Conservation (phyloP, 1,140 invertebrate genomes). For the Drosophila kohkoa region DNA sequence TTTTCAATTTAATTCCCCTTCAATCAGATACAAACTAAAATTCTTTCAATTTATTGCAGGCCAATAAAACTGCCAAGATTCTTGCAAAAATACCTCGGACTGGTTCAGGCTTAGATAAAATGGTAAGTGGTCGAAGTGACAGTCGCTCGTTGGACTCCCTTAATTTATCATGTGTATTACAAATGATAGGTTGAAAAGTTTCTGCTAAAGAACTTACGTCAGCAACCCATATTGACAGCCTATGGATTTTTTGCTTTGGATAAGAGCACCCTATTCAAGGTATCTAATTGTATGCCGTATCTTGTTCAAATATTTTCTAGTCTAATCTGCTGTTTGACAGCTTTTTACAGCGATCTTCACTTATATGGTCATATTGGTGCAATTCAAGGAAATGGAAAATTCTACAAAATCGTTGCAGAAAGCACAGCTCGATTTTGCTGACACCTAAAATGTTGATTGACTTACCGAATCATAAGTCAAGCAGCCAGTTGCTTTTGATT, state of each 20-base stretch:
- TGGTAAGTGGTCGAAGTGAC: slow-evolving; percentile 46
- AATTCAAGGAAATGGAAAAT: slow-evolving; percentile 80
- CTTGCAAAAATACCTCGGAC: slow-evolving; percentile 70
- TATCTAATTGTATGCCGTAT: slow-evolving; percentile 11
- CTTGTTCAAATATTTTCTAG: neutral
- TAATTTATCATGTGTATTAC: neutral
- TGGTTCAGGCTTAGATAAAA: slow-evolving; percentile 68
- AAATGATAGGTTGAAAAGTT: slow-evolving; percentile 74
- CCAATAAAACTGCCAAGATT: slow-evolving; percentile 78
- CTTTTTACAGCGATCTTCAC: slow-evolving; percentile 80
- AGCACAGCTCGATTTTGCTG: slow-evolving; percentile 11
- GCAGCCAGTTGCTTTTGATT: slow-evolving; percentile 91
- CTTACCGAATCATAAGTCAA: slow-evolving; percentile 92
- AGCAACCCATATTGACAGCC: slow-evolving; percentile 75
- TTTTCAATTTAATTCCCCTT: neutral
- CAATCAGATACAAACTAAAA: neutral
- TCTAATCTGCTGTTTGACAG: slow-evolving; percentile 32
- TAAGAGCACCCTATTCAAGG: slow-evolving; percentile 79
- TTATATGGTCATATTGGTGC: slow-evolving; percentile 80
- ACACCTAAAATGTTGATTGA: slow-evolving; percentile 36
- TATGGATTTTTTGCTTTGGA: slow-evolving; percentile 78
- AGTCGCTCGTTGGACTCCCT: neutral
- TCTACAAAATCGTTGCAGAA: slow-evolving; percentile 59
- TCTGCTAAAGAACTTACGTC: slow-evolving; percentile 72
- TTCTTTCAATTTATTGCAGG: slow-evolving; percentile 55